Base-by-base conservation (phyloP, 2,113 vertebrate genomes). In the Boleophthalmus pectinirostris region DNA sequence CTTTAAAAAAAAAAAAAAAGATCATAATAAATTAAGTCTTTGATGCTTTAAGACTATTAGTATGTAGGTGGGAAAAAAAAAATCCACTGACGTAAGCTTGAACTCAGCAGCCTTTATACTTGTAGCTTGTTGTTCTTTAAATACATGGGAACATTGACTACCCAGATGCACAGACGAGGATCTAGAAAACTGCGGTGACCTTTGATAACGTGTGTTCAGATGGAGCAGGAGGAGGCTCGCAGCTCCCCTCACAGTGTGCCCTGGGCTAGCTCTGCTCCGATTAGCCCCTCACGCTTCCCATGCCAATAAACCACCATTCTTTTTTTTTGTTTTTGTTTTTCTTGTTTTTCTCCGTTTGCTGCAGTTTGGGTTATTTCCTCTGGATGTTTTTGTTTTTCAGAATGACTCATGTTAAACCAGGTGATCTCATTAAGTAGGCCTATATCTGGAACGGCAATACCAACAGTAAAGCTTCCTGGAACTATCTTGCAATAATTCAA, bases 281-380 rank as follows among this genome's bases (percentile, higher is more conserved):
- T 92, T 92, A 92, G 70, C 68, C 74, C 68, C 56, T 70, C 82
- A 83, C 86, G 57, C 54, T 84, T 86, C 85, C 85, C 38, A 4
- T 78, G 69, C 80, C 82, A 78, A 72, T 82, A 86, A n/a, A n/a
- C n/a, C n/a, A n/a, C n/a, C n/a, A n/a, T 11, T 38, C 66, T 69
- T 73, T 25, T 67, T 78, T 85, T 18, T 33, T n/a, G n/a, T n/a
- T n/a, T n/a, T n/a, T n/a, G 76, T 16, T 65, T 79, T 11, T 38
- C 66, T 69, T 73, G 33, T 67, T 78, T 85, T 18, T 33, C 29
- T 58, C 54, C 8, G 0, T 68, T 24, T 23, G 23, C 1, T 2
- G n/a, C 21, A 29, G 29, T 29, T 71, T 18, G 57, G 14, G 24
- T 56, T 2, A 4, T 71, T 68, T 79, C 75, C 69, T 64, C 61